Evolutionary conservation across 2,113 vertebrate species (phyloP), one percentile per base, ranked within the genome.

Genomic region (Dinomys branickii): DNA sequence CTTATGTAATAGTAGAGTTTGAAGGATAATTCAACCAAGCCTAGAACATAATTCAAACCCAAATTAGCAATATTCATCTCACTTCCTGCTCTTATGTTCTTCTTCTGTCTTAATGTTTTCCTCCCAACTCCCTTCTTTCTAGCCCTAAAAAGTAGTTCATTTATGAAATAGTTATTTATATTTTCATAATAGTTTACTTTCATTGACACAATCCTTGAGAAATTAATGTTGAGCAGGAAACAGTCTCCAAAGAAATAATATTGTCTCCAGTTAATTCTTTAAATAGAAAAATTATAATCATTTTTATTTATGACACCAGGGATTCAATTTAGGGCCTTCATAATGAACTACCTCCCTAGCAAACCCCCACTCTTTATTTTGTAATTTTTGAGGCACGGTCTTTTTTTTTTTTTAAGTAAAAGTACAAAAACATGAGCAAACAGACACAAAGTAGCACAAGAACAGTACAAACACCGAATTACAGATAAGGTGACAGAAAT

Each of bases 251-350:
- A 75, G 41, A 95, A 94, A 88, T 83, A 71, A 83, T 30, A 81
- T 44, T 63, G 50, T 52, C 91, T 81, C 44, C 19, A 59, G 26
- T 91, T 91, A 33, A 14, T 73, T 95, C 35, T 92, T 96, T 63
- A 84, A 93, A 85, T 6, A 96, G 47, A 92, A 77, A 93, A 89
- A 75, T 81, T 52, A 85, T 28, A 71, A 71, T n/a, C 7, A n/a
- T 69, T 61, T 73, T 73, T 73, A 41, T 41, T 73, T 41, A 8
- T 41, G 38, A 73, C 41, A 41, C n/a, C 9, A 73, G n/a, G 19
- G 20, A 41, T 22, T 41, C 19, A 38, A 73, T 73, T 73, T 73
- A 73, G n/a, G n/a, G 19, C 20, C 19, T 38, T 73, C 20, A 41
- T 38, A 3, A 19, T 71, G n/a, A 73, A 4, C 69, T 73, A 41